Percentiles rank a stretch among this genome's conserved stretches.
Conservation (phyloP, 2,113 vertebrate genomes). For the Oophaga pumilio region DNA sequence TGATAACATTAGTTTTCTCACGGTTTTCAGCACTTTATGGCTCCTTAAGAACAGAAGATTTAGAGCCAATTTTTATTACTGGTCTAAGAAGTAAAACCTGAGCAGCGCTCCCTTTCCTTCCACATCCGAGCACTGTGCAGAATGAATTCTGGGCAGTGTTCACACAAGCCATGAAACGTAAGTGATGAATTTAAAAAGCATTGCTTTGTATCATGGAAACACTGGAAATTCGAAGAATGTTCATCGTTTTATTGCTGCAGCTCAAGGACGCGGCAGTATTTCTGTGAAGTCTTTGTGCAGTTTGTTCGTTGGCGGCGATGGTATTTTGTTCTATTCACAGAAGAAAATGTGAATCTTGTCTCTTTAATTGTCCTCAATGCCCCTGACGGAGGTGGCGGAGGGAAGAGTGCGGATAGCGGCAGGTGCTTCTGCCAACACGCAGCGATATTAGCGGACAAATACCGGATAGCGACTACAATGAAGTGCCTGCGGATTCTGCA, state of each 20-base stretch:
- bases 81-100: no score
- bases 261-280: neutral
- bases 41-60: no score
- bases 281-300: neutral
- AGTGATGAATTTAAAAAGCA: neutral
- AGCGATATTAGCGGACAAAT: conserved; percentile 18
- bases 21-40: no score
- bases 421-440: neutral
- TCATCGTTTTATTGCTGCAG: neutral
- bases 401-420: neutral
- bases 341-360: neutral
- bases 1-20: no score
- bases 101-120: no score
- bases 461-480: conserved; percentile 10
- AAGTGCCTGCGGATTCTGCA: conserved; percentile 8
- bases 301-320: neutral
- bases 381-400: neutral
- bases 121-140: no score
- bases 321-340: neutral
- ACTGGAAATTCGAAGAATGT: neutral
- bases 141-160: no score
- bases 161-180: neutral
- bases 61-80: no score
- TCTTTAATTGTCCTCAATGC: neutral
- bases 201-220: neutral